Base-by-base conservation (phyloP, 2,888 invertebrate species). In the Drosophila rubida region DNA sequence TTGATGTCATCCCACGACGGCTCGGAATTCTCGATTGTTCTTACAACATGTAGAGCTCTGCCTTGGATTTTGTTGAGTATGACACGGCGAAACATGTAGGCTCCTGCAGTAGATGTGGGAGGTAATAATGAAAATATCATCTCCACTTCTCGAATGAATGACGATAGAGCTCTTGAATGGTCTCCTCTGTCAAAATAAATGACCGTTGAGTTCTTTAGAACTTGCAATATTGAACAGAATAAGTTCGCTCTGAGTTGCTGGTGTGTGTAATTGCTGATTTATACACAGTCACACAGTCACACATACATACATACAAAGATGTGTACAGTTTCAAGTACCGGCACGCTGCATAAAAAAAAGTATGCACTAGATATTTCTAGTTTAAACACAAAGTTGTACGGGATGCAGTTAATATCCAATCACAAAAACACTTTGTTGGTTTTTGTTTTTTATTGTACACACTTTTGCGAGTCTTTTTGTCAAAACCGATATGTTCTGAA, bases 31-130 rank as follows among this genome's bases (percentile, higher is more conserved):
- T 57, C 57, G 57, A 71, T 46, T 4, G 57, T 75, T 54, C 61
- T 55, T 7, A 44, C 42, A 44, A 23, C 23, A 44, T 78, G 57
- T 32, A 75, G 62, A 30, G 74, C 75, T 57, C 53, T 53, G 53
- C 69, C 78, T 66, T 74, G 76, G 13, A 44, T 22, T 42, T 42
- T 42, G 42, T 42, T 42, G 19, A 74, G 53, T 11, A 75, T 72
- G 42, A 73, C 49, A 54, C 69, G 53, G 35, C 63, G 63, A 60
- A 65, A 44, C 39, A 73, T 55, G 45, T 77, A 77, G 27, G 37
- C 50, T 55, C 45, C n/a, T 70, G 65, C 32, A 66, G 4, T 11
- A 30, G 30, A 11, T 30, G 30, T 30, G n/a, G 30, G 30, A 30
- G 30, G 30, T 30, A 30, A 30, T 30, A 30, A 11, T 4, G n/a